These are phyloP conservation scores for Lagocephalus sceleratus DNA, from an alignment of 2,797 vertebrate genomes.

Conservation along the genomic window DNA sequence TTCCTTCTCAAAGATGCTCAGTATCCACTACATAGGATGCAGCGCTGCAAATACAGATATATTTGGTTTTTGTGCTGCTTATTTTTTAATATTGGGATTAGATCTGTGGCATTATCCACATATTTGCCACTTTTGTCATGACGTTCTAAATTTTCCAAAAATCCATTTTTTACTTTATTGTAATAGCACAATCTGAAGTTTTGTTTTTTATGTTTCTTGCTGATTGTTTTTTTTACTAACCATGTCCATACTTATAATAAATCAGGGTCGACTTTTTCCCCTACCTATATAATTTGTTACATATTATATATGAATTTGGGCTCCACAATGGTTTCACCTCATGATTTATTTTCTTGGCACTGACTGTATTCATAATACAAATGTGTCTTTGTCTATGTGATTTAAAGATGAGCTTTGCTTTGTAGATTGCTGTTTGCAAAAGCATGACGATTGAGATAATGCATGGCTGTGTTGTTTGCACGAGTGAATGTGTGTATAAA, in stretches of 20 bases:
- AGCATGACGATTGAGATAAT: slow-evolving; percentile 53
- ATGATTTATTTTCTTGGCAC: slow-evolving; percentile 43
- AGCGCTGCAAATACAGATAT: too few relatives aligned
- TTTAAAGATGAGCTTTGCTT: slow-evolving; percentile 51
- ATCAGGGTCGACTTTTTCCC: slow-evolving; percentile 3
- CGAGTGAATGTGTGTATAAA: slow-evolving; percentile 18
- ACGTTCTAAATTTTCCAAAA: slow-evolving; percentile 7
- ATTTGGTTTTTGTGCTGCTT: slow-evolving; percentile 29
- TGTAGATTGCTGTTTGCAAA: slow-evolving; percentile 63
- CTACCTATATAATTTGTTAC: slow-evolving; percentile 22
- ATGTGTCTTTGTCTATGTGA: slow-evolving; percentile 40
- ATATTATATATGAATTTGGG: slow-evolving; percentile 20
- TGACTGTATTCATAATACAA: slow-evolving; percentile 58
- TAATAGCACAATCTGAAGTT: not conserved
- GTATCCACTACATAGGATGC: not conserved
- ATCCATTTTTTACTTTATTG: not conserved
- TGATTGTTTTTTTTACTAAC: not conserved
- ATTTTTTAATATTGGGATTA: slow-evolving; percentile 19
- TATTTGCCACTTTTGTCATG: not conserved
- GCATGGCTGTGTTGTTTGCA: slow-evolving; percentile 26
- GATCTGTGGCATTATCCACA: not conserved
- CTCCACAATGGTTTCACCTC: slow-evolving; percentile 31
- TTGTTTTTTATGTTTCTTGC: not conserved
- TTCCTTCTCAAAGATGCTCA: slow-evolving; percentile 50
- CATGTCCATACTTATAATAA: slow-evolving; percentile 3